Percentiles rank a stretch among this genome's conserved stretches.
Evolutionary conservation across 2,888 invertebrate species (phyloP).

Genomic region (Hofmannophila pseudospretella): DNA sequence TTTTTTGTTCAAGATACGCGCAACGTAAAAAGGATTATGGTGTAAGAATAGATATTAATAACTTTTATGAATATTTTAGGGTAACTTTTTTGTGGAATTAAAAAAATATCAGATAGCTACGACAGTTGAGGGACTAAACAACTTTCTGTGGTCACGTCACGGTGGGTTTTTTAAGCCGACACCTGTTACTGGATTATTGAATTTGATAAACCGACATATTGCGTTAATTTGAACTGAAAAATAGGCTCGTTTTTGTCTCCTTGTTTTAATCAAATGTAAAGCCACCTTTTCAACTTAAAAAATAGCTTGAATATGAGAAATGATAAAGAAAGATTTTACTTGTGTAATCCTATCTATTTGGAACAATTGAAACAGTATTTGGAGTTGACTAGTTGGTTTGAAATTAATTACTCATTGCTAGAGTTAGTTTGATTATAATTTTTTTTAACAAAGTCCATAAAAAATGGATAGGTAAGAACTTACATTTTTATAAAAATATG

Average conservation of each 20-base stretch:
- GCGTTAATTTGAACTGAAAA: slow-evolving; percentile 21
- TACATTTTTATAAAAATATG: not conserved
- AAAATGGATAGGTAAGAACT: too few relatives aligned
- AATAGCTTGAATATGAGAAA: too few relatives aligned
- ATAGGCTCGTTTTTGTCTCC: slow-evolving; percentile 7
- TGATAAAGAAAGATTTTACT: too few relatives aligned
- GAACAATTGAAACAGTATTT: too few relatives aligned
- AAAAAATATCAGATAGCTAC: slow-evolving; percentile 56
- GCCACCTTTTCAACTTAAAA: too few relatives aligned
- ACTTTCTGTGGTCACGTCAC: slow-evolving; percentile 63
- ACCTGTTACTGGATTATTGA: slow-evolving; percentile 65
- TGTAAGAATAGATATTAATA: slow-evolving; percentile 32
- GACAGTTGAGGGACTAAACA: slow-evolving; percentile 66
- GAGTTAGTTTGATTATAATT: too few relatives aligned
- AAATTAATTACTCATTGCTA: too few relatives aligned
- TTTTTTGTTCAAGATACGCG: slow-evolving; percentile 36
- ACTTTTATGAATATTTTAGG: slow-evolving; percentile 36
- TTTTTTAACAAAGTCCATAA: too few relatives aligned
- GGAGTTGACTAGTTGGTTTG: too few relatives aligned
- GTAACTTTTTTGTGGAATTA: slow-evolving; percentile 33
- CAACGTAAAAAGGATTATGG: slow-evolving; percentile 30
- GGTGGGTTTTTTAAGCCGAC: slow-evolving; percentile 51
- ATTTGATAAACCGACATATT: slow-evolving; percentile 51
- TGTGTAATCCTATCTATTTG: too few relatives aligned
- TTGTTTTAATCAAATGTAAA: too few relatives aligned